phyloP scores from a whole-genome alignment of 1,140 invertebrate genomes.

The Magallana gigas region DNA sequence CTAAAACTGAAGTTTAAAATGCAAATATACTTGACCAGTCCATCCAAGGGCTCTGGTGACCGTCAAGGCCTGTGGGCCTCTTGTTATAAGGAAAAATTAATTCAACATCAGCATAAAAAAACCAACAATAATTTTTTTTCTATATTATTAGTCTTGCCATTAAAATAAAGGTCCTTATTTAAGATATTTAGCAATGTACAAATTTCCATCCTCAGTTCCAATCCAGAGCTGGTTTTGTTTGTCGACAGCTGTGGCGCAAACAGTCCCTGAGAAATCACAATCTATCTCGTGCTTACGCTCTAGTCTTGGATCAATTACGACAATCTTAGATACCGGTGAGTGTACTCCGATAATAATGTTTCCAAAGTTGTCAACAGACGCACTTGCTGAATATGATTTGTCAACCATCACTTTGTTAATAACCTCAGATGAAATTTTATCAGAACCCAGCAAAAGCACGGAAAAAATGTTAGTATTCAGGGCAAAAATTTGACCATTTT shows the following conservation, averaged over 20 bases:
- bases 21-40: too few relatives aligned
- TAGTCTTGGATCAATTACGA: neutral
- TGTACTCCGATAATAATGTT: neutral
- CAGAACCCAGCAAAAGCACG: neutral
- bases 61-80: too few relatives aligned
- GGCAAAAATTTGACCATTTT: neutral
- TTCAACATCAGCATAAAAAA: too few relatives aligned
- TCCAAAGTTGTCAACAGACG: neutral
- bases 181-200: neutral
- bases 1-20: too few relatives aligned
- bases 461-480: neutral
- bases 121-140: too few relatives aligned
- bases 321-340: neutral
- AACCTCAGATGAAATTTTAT: neutral
- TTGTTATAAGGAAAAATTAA: too few relatives aligned
- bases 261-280: neutral
- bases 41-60: too few relatives aligned
- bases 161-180: neutral
- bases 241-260: neutral
- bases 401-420: neutral
- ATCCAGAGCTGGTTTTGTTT: neutral
- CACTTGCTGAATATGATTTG: neutral
- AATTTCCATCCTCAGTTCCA: neutral
- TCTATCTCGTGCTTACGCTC: neutral
- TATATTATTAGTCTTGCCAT: too few relatives aligned